Conservation (phyloP, 2,797 vertebrate species). For the Catharus ustulatus region DNA sequence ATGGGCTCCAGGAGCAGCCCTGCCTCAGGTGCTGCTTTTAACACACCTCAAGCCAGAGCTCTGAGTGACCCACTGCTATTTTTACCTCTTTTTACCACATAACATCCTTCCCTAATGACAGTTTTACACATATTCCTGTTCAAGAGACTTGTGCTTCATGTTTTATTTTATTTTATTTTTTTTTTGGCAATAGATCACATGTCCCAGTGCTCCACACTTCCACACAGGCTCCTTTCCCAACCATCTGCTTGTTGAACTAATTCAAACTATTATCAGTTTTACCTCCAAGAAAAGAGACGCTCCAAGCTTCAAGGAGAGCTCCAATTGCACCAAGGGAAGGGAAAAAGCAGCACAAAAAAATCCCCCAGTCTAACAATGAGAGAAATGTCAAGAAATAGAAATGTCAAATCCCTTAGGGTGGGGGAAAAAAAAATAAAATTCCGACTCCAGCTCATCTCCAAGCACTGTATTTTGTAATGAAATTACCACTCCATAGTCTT, state of each 20-base stretch:
- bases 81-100: background rate
- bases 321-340: background rate
- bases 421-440: background rate
- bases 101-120: background rate
- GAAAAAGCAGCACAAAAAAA: slow-evolving; percentile 20
- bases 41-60: background rate
- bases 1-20: background rate
- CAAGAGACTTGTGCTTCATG: background rate
- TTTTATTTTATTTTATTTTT: background rate
- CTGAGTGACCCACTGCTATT: background rate
- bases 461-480: slow-evolving; percentile 50
- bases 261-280: slow-evolving; percentile 58
- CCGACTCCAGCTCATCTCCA: slow-evolving; percentile 43
- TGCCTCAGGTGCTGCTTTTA: background rate
- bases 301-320: slow-evolving; percentile 50
- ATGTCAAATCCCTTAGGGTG: slow-evolving; percentile 68
- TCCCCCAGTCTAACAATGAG: slow-evolving; percentile 25
- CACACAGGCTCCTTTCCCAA: slow-evolving; percentile 37
- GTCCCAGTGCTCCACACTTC: background rate
- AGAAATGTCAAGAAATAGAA: slow-evolving; percentile 73
- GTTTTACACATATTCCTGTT: background rate
- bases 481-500: slow-evolving; percentile 53
- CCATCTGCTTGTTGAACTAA: slow-evolving; percentile 53
- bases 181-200: slow-evolving; percentile 4
- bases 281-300: slow-evolving; percentile 48